These are phyloP conservation scores for Diachasmimorpha longicaudata DNA, from an alignment of 1,140 invertebrate species.

Conservation along the genomic window DNA sequence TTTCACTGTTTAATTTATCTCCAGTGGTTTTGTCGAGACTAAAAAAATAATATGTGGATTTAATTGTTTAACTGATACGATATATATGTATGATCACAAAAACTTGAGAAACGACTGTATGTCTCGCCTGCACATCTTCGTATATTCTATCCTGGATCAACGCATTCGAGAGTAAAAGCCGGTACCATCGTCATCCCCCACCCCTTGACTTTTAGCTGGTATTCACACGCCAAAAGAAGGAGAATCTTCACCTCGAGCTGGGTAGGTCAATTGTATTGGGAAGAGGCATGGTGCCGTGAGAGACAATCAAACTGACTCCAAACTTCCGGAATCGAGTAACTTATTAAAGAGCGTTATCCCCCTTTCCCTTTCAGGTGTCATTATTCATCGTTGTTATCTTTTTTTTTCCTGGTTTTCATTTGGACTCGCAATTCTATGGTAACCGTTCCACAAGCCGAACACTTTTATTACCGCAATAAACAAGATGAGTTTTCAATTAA, in stretches of 20 bases:
- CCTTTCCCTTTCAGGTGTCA: constrained; percentile 9
- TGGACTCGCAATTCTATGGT: not conserved
- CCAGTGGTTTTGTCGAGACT: not conserved
- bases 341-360: not conserved
- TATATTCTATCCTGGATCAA: constrained; percentile 42
- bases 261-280: constrained; percentile 45
- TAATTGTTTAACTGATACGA: not conserved
- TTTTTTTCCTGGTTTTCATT: not conserved
- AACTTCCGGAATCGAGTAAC: constrained; percentile 17
- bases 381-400: not conserved
- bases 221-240: constrained; percentile 35
- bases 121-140: constrained; percentile 33
- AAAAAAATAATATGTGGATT: not conserved
- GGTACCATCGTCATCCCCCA: constrained; percentile 16
- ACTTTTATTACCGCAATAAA: not conserved
- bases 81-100: not conserved
- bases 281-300: constrained; percentile 27
- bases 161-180: constrained; percentile 32
- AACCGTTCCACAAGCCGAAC: not conserved
- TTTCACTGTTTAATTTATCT: not conserved
- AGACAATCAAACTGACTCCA: constrained; percentile 12
- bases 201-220: constrained; percentile 21
- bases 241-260: constrained; percentile 31
- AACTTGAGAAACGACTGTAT: constrained; percentile 36
- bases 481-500: not conserved